phyloP scores from a whole-genome alignment of 64 coral and sea anemone species.

The Montipora foliosa region DNA sequence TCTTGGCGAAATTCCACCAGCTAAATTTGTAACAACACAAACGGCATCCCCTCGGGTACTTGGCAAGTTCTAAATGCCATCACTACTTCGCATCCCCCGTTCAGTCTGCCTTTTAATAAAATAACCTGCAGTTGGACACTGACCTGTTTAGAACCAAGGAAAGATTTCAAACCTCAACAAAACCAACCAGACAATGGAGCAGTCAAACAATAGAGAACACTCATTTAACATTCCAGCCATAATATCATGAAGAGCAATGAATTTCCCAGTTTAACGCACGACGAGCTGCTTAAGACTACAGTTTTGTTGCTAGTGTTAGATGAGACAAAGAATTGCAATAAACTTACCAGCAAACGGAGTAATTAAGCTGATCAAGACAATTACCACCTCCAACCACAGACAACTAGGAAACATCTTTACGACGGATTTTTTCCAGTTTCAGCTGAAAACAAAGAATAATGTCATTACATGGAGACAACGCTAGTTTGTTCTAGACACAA shows the following conservation, averaged over 20 bases:
- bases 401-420: conserved; percentile 38
- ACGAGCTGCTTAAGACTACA: not conserved
- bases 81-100: not conserved
- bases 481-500: not conserved
- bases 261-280: too few species aligned
- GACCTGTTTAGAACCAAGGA: too few species aligned
- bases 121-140: too few species aligned
- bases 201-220: too few species aligned
- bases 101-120: too few species aligned
- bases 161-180: too few species aligned
- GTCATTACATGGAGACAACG: not conserved
- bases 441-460: not conserved
- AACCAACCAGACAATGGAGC: too few species aligned
- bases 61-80: not conserved
- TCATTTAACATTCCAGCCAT: too few species aligned
- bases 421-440: not conserved
- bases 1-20: too few species aligned
- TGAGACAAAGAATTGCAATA: not conserved
- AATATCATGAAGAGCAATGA: too few species aligned
- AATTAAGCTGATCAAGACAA: conserved; percentile 7
- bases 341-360: conserved; percentile 14
- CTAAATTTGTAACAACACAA: too few species aligned
- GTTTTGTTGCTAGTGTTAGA: too few species aligned
- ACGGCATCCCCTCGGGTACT: not conserved
- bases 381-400: not conserved